Evolutionary conservation across 1,140 invertebrate genomes (phyloP).

Genomic region (Drosophila biarmipes): DNA sequence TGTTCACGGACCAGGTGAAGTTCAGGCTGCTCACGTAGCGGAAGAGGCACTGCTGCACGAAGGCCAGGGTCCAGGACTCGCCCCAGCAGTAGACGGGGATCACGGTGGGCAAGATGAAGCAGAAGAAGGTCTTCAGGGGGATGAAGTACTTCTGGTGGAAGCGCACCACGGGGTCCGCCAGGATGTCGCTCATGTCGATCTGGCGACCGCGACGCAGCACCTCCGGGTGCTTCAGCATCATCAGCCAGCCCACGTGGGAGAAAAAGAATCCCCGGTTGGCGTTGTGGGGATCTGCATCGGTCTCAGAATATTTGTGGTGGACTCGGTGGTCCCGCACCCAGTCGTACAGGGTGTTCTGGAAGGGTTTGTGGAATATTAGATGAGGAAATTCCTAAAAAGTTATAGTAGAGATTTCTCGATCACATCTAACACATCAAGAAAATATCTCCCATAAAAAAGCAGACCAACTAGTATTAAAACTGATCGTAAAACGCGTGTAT

Average conservation of each 20-base stretch:
- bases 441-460: background rate
- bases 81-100: conserved; percentile 91
- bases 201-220: conserved; percentile 89
- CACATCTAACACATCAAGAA: background rate
- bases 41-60: conserved; percentile 87
- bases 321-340: conserved; percentile 93
- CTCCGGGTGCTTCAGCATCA: conserved; percentile 93
- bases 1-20: conserved; percentile 95
- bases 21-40: conserved; percentile 93
- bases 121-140: conserved; percentile 88
- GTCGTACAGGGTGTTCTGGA: conserved; percentile 87
- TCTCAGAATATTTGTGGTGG: conserved; percentile 96
- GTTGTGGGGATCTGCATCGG: conserved; percentile 95
- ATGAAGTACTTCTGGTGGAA: conserved; percentile 92
- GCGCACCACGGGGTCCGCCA: conserved; percentile 89
- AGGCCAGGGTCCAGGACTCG: conserved; percentile 88
- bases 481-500: background rate
- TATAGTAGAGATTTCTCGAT: background rate
- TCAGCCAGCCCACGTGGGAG: conserved; percentile 95
- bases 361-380: background rate
- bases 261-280: conserved; percentile 96
- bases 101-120: conserved; percentile 91
- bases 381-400: background rate
- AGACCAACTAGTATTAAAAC: background rate
- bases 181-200: conserved; percentile 92